Evolutionary conservation across 1,140 invertebrate genomes (phyloP).

Genomic region (Calephelis virginiensis): DNA sequence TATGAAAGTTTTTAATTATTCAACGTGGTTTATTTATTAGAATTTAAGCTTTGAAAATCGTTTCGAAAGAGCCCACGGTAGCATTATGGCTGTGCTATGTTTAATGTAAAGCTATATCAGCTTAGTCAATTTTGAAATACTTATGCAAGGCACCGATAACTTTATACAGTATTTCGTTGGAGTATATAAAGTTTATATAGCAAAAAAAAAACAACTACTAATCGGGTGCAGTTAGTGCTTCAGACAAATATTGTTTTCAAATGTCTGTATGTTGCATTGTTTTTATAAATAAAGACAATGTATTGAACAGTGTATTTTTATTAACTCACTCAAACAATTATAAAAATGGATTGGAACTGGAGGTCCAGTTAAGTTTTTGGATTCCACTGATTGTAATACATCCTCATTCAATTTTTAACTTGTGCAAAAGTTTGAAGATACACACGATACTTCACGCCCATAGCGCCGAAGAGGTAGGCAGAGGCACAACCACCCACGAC

Average conservation of each 20-base stretch:
- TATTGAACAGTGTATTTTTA: constrained; percentile 25
- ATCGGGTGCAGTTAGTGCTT: constrained; percentile 24
- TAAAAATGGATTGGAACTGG: too few relatives aligned
- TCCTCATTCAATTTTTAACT: too few relatives aligned
- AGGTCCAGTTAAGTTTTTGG: too few relatives aligned
- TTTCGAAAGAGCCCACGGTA: constrained; percentile 47
- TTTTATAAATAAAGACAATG: constrained; percentile 60
- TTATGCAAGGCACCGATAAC: constrained; percentile 34
- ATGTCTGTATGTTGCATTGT: constrained; percentile 39
- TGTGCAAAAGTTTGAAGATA: too few relatives aligned
- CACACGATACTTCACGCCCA: too few relatives aligned
- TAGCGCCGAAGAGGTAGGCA: too few relatives aligned
- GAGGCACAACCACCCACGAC: too few relatives aligned
- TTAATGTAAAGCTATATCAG: constrained; percentile 43
- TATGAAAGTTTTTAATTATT: constrained; percentile 14
- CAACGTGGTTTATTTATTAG: constrained; percentile 1
- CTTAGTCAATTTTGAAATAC: constrained; percentile 32
- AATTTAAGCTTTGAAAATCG: constrained; percentile 35
- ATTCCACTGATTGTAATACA: too few relatives aligned
- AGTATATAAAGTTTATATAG: constrained; percentile 22
- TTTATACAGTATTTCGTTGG: constrained; percentile 17
- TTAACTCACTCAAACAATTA: too few relatives aligned
- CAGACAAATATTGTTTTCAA: constrained; percentile 45
- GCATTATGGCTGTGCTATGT: constrained; percentile 63
- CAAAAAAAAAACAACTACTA: constrained; percentile 1